Evolutionary conservation across 2,888 invertebrate species (phyloP), one percentile per base, ranked within the genome.

Genomic region (Drosophila fungiperda): DNA sequence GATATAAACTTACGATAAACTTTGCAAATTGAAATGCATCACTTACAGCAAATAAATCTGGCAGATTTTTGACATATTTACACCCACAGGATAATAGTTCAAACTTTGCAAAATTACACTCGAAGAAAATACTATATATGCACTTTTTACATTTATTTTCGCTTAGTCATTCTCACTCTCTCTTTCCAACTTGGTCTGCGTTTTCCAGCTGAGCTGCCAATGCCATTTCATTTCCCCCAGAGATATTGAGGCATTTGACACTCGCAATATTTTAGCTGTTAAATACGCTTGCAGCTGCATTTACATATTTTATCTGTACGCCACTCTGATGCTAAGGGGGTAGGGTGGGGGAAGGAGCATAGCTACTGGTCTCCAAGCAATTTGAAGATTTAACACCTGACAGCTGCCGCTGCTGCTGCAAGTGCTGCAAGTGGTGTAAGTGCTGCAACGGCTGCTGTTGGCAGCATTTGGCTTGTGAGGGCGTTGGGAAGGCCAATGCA

Each of bases 221-320:
- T 66, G 67, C 78, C 73, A 75, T 86, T 74, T 78, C 75, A 67
- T 68, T 68, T 69, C 81, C 84, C 60, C 62, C 40, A 20, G 68
- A 77, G 77, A 76, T 73, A 73, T 76, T 77, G 73, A 67, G 58
- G 69, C 76, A 60, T 71, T 89, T 76, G 88, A 82, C 82, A 85
- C 68, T 80, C 74, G 85, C 85, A 77, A 86, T 89, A 89, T 89
- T 89, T 86, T 87, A 82, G 62, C 77, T 74, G 85, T 74, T 87
- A 82, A 82, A 68, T 82, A 85, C 82, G 76, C 63, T 75, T 53
- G 76, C 69, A 79, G 76, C 48, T 73, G 85, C 85, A 87, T 85
- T 83, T 81, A 76, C 83, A 85, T 85, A 74, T 84, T 89, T 80
- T 68, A 80, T 69, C 74, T 68, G 59, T 45, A 68, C 50, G 48